Base-by-base conservation (phyloP, 2,888 invertebrate species). In the Crepidodera aurea region DNA sequence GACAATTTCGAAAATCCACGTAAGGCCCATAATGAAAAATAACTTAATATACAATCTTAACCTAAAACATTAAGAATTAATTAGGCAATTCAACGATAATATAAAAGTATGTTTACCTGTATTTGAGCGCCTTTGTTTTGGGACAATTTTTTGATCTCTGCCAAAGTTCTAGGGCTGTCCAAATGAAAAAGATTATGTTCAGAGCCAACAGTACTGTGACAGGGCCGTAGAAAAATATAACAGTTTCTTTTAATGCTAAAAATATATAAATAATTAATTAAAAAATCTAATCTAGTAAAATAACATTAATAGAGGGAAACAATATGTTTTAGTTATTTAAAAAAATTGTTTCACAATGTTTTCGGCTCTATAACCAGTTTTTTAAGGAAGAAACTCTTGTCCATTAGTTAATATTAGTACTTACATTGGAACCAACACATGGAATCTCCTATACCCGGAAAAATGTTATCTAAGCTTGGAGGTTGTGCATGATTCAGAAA, bases 1-100 rank as follows among this genome's bases (percentile, higher is more conserved):
- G 10, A 85, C 79, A 10, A 90, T 83, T 79, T 90, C 90, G 69
- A 90, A 90, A 65, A 88, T 84, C 90, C 90, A 90, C 0, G 87
- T 85, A 46, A 90, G 82, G 1, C 90, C 90, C 88, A 89, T 90
- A 0, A 90, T 84, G 2, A 89, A 78, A 69, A 88, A 87, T 60
- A 90, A 79, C 76, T 88, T 90, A 2, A 88, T 73, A 55, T 88
- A 90, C 18, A 89, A 78, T 25, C 85, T 79, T 70, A 88, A 87
- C 70, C 88, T 89, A 78, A 50, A 84, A 59, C 7, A 44, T 22
- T 12, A 4, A 22, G 1, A 12, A 39, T 39, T 44, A 16, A 16
- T 42, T 40, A 40, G 12, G 6, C 10, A 16, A 40, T 12, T n/a
- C n/a, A 42, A n/a, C 7, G n/a, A 44, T 44, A 10, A 19, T 18